Percentiles rank a stretch among this genome's conserved stretches.
phyloP scores from a whole-genome alignment of 2,113 vertebrate genomes.

The Ariopsis seemanni region DNA sequence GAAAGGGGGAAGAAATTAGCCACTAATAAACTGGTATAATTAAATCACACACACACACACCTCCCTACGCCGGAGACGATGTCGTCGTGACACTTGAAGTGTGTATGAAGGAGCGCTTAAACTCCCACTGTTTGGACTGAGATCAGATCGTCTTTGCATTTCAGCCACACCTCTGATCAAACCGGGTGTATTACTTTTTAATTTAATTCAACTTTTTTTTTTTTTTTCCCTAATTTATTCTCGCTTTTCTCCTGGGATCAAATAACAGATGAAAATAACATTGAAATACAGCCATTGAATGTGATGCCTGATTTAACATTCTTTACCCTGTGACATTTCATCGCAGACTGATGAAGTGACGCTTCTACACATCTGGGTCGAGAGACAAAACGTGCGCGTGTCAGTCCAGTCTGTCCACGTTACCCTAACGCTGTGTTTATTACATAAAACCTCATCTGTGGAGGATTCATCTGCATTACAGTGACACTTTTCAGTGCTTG shows the following conservation, averaged over 20 bases:
- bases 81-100: conserved; percentile 55
- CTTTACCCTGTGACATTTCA: conserved; percentile 42
- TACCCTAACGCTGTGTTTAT: conserved; percentile 23
- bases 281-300: conserved; percentile 66
- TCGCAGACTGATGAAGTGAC: conserved; percentile 53
- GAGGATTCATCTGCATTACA: conserved; percentile 40
- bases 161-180: conserved; percentile 66
- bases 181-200: conserved; percentile 67
- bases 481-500: conserved; percentile 40
- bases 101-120: conserved; percentile 65
- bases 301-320: conserved; percentile 56
- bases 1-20: conserved; percentile 56
- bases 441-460: conserved; percentile 8
- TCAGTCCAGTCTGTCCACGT: conserved; percentile 1
- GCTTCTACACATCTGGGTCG: conserved; percentile 49
- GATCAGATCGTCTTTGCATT: conserved; percentile 61
- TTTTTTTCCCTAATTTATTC: conserved; percentile 52
- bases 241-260: conserved; percentile 61
- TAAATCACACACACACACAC: conserved; percentile 56
- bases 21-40: conserved; percentile 69
- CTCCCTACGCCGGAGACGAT: conserved; percentile 45
- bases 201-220: conserved; percentile 72
- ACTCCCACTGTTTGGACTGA: conserved; percentile 58
- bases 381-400: conserved; percentile 24
- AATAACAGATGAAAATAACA: conserved; percentile 65